phyloP scores from a whole-genome alignment of 2,888 invertebrate species.

The Adelphocoris suturalis region DNA sequence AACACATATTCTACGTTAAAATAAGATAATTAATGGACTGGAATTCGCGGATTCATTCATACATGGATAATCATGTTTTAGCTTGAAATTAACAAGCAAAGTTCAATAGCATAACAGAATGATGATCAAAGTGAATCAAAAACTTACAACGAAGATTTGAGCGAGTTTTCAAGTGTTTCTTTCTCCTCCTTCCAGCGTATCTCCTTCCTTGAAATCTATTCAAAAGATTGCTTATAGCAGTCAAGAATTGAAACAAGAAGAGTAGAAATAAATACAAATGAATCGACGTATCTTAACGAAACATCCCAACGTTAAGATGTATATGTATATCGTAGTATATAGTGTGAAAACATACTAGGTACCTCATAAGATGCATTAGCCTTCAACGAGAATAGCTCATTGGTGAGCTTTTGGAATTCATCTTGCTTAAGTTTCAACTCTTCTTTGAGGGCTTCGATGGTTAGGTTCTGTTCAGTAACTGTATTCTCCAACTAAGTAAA shows the following conservation, averaged over 20 bases:
- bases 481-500: constrained; percentile 72
- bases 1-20: too few species aligned
- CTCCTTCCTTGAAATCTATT: constrained; percentile 46
- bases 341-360: too few species aligned
- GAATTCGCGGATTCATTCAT: too few species aligned
- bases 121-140: too few species aligned
- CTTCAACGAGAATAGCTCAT: constrained; percentile 58
- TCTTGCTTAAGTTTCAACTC: constrained; percentile 65
- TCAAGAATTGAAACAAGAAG: not conserved
- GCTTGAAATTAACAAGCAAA: too few species aligned
- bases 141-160: not conserved
- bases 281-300: not conserved
- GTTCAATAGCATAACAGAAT: too few species aligned
- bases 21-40: too few species aligned
- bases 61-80: too few species aligned
- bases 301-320: too few species aligned
- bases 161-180: not conserved
- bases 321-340: too few species aligned
- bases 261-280: not conserved
- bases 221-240: not conserved
- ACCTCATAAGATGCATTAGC: constrained; percentile 32
- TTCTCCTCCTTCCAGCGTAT: constrained; percentile 15
- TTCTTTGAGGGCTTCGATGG: constrained; percentile 66
- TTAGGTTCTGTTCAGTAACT: constrained; percentile 70
- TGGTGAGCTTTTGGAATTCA: constrained; percentile 32